Base-by-base conservation (phyloP, 2,113 vertebrate species). In the Cephalopholis sonnerati region DNA sequence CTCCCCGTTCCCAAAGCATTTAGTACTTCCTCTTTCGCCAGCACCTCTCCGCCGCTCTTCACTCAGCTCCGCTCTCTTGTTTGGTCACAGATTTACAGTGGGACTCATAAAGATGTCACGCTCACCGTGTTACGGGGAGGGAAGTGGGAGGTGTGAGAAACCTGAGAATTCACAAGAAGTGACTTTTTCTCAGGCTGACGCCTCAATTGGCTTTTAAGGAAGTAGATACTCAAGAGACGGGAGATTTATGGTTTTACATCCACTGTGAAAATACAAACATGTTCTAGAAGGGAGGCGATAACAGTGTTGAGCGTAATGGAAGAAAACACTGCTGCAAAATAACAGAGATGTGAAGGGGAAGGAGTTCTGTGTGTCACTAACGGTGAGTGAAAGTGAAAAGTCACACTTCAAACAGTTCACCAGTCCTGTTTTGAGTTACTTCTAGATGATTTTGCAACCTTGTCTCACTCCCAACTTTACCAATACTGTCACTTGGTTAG, bases 11-110 rank as follows among this genome's bases (percentile, higher is more conserved):
- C 92, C 92, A 93, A 90, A 93, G 88, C 94, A 75, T 93, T 94
- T 93, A 91, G 91, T 92, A 90, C 93, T 94, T 93, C 93, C 93
- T 94, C 93, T 93, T 93, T 93, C 75, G 85, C 91, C 89, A 87
- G 87, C 89, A 78, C 84, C 83, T 84, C 86, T 83, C 78, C 62
- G 67, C 75, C 64, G 58, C 88, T 83, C 77, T 64, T 77, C 85
- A 32, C 69, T 87, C 80, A 25, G 74, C 79, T 65, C 81, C 27
- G 50, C 82, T 81, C 79, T 83, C 74, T 87, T 63, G 67, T 82
- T 85, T 83, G 83, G 68, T 88, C 82, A 73, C 88, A 88, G 82
- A 85, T 90, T 93, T 90, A 93, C 93, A 87, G 88, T 61, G 70
- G 71, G 62, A 80, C 71, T 76, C 89, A 90, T 93, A 94, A 93